Evolutionary conservation across 2,888 invertebrate genomes (phyloP).

Genomic region (Nycteola revayana): DNA sequence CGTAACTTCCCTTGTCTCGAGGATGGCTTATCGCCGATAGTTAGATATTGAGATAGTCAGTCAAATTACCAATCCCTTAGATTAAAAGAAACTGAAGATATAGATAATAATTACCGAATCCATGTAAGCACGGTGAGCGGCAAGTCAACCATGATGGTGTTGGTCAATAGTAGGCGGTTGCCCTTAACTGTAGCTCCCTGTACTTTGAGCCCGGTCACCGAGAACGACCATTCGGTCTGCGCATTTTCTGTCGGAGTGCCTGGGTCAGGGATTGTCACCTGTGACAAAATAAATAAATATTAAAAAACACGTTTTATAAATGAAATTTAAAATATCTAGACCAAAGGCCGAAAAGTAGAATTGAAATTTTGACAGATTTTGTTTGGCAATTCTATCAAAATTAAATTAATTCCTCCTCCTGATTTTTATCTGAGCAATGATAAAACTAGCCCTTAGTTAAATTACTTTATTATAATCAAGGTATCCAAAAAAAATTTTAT

Average conservation of each 20-base stretch:
- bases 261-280: conserved; percentile 84
- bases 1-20: too few relatives aligned
- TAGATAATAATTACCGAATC: conserved; percentile 83
- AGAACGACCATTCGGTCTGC: conserved; percentile 86
- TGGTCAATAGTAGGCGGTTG: conserved; percentile 94
- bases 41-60: too few relatives aligned
- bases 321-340: not conserved
- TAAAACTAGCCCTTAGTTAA: too few relatives aligned
- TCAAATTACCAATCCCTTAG: too few relatives aligned
- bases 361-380: too few relatives aligned
- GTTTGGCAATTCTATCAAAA: too few relatives aligned
- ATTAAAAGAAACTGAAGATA: too few relatives aligned
- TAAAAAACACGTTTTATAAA: not conserved
- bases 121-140: conserved; percentile 94
- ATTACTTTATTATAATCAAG: too few relatives aligned
- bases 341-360: not conserved
- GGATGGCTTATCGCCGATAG: too few relatives aligned
- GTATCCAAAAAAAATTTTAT: too few relatives aligned
- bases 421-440: too few relatives aligned
- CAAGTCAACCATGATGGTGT: conserved; percentile 97
- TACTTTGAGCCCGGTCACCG: conserved; percentile 92
- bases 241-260: conserved; percentile 82
- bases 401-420: too few relatives aligned
- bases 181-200: conserved; percentile 98
- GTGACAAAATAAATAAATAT: conserved; percentile 26